Conservation (phyloP, 2,797 vertebrate species). For the Chromis chromis region DNA sequence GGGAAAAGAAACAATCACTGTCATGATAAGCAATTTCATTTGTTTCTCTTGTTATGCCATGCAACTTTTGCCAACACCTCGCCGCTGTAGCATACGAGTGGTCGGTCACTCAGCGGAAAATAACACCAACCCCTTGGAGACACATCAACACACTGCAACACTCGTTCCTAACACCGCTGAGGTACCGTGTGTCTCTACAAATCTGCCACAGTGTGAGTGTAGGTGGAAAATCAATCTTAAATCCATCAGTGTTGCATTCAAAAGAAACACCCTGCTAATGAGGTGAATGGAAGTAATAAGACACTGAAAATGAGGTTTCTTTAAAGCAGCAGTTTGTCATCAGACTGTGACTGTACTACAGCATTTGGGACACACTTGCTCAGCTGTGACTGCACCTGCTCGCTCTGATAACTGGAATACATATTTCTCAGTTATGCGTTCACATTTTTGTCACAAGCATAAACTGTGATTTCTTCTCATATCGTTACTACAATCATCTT, state of each 20-base stretch:
- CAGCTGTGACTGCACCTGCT: conserved; percentile 9
- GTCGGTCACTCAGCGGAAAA: conserved; percentile 33
- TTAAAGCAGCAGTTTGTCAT: conserved; percentile 6
- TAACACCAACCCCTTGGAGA: conserved; percentile 34
- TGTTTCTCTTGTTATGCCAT: neutral
- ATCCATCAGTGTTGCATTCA: conserved; percentile 34
- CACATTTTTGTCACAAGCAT: neutral
- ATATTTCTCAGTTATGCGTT: neutral
- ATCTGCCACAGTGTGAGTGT: conserved; percentile 6
- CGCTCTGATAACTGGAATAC: neutral
- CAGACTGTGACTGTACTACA: neutral
- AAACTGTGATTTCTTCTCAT: neutral
- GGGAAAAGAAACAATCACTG: neutral
- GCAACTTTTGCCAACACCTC: conserved; percentile 8
- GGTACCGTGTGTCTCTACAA: neutral
- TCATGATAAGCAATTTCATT: neutral
- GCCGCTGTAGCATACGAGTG: conserved; percentile 6
- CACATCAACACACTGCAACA: conserved; percentile 29
- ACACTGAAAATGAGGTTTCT: conserved; percentile 10
- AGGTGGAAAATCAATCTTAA: conserved; percentile 45
- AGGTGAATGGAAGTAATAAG: conserved; percentile 13
- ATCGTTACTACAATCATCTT: neutral
- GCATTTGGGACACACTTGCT: conserved; percentile 14
- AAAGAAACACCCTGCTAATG: conserved; percentile 26
- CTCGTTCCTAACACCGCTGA: conserved; percentile 24